Evolutionary conservation across 1,140 invertebrate genomes (phyloP).

Genomic region (Micrasema longulum): DNA sequence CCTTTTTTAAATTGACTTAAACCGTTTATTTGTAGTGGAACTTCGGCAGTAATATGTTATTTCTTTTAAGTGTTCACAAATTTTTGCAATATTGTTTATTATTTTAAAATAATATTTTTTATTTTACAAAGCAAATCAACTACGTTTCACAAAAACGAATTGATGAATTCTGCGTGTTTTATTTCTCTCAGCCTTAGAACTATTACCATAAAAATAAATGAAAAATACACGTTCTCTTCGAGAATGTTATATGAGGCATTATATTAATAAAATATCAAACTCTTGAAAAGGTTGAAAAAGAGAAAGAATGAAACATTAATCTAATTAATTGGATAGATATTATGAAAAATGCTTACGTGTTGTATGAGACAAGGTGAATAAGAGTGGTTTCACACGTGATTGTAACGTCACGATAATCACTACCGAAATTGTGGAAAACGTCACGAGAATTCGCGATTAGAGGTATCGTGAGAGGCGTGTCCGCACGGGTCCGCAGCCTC

Average conservation of each 20-base stretch:
- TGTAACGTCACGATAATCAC: slow-evolving; percentile 17
- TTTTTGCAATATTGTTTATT: no score
- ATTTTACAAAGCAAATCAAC: no score
- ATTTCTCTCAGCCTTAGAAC: no score
- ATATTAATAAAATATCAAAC: slow-evolving; percentile 21
- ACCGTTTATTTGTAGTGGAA: no score
- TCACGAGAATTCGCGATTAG: slow-evolving; percentile 41
- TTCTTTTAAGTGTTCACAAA: no score
- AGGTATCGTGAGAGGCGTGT: slow-evolving; percentile 38
- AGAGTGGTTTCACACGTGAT: slow-evolving; percentile 26
- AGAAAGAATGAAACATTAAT: neutral
- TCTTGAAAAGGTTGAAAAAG: neutral
- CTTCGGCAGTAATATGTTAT: no score
- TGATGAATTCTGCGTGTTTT: no score
- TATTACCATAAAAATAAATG: no score
- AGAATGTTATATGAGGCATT: neutral
- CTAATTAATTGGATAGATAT: slow-evolving; percentile 3
- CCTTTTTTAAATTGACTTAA: no score
- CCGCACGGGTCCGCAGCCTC: slow-evolving; percentile 50
- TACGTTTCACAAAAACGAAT: no score
- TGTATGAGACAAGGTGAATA: neutral
- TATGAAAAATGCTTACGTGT: slow-evolving; percentile 21
- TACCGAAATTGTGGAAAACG: slow-evolving; percentile 34
- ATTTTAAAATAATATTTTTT: no score
- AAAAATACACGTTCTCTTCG: neutral